phyloP scores from a whole-genome alignment of 1,140 invertebrate species.

The Trinorchestia longiramus region DNA sequence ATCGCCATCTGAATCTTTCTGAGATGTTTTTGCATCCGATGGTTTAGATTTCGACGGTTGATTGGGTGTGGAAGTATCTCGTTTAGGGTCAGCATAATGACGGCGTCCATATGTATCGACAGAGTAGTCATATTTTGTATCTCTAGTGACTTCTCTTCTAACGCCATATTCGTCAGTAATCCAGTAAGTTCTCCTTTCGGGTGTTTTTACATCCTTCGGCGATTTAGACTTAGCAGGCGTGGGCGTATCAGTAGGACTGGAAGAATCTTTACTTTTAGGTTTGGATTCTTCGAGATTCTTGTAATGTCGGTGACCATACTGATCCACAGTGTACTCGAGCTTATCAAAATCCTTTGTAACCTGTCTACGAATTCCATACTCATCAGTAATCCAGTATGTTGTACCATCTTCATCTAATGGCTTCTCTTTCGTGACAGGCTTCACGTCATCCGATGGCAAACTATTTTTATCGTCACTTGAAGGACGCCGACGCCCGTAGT shows the following conservation, averaged over 20 bases:
- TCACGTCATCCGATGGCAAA: not conserved
- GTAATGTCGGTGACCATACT: slow-evolving; percentile 5
- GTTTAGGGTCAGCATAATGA: not conserved
- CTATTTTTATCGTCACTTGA: not conserved
- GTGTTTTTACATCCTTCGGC: not conserved
- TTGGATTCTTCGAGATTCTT: not conserved
- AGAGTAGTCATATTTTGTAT: not conserved
- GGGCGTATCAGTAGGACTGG: not conserved
- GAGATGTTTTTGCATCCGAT: not conserved
- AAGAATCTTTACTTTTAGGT: not conserved
- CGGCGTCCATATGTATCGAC: not conserved
- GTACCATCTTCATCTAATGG: not conserved
- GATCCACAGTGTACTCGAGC: slow-evolving; percentile 5
- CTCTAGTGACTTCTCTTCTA: not conserved
- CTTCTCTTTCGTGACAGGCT: not conserved
- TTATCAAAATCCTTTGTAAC: slow-evolving; percentile 8
- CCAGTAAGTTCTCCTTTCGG: not conserved
- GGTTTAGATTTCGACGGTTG: not conserved
- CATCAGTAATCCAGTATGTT: slow-evolving; percentile 28
- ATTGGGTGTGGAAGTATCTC: not conserved
- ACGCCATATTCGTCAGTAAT: slow-evolving; percentile 23
- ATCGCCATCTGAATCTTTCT: not conserved
- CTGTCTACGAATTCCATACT: slow-evolving; percentile 31
- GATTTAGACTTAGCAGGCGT: not conserved
- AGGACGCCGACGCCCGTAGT: not conserved